These are phyloP conservation scores for Dromiciops gliroides DNA, from an alignment of 2,113 vertebrate species.

Conservation along the genomic window DNA sequence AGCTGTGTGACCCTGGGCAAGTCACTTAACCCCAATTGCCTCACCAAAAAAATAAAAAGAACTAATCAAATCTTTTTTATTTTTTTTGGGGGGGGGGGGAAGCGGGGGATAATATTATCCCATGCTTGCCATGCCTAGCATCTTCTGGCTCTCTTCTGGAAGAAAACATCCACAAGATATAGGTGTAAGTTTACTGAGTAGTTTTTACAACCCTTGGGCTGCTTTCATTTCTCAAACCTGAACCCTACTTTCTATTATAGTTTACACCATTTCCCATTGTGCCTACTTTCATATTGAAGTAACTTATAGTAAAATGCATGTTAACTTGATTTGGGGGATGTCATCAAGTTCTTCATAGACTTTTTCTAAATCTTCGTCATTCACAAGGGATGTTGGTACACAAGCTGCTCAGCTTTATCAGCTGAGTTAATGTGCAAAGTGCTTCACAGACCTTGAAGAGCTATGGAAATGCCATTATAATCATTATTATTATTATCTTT, in stretches of 20 bases:
- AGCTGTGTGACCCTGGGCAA: too few species aligned
- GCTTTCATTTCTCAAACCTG: not conserved
- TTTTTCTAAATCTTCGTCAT: not conserved
- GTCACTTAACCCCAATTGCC: too few species aligned
- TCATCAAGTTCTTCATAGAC: not conserved
- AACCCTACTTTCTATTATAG: not conserved
- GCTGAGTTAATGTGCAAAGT: not conserved
- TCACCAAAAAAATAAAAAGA: too few species aligned
- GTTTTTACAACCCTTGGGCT: not conserved
- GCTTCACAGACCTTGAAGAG: not conserved
- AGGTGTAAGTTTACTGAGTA: not conserved
- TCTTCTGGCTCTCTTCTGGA: not conserved
- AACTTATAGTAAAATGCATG: not conserved
- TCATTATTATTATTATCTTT: not conserved
- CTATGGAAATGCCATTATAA: not conserved
- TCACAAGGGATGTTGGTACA: not conserved
- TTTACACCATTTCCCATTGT: not conserved
- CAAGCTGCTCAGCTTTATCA: not conserved
- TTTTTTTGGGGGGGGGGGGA: too few species aligned
- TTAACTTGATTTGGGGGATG: not conserved
- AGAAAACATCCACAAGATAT: not conserved
- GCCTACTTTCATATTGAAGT: not conserved
- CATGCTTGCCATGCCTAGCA: not conserved
- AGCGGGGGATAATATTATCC: too few species aligned
- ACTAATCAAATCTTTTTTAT: not conserved